Conservation (phyloP, 1,140 invertebrate genomes). For the Drosophila nannoptera region DNA sequence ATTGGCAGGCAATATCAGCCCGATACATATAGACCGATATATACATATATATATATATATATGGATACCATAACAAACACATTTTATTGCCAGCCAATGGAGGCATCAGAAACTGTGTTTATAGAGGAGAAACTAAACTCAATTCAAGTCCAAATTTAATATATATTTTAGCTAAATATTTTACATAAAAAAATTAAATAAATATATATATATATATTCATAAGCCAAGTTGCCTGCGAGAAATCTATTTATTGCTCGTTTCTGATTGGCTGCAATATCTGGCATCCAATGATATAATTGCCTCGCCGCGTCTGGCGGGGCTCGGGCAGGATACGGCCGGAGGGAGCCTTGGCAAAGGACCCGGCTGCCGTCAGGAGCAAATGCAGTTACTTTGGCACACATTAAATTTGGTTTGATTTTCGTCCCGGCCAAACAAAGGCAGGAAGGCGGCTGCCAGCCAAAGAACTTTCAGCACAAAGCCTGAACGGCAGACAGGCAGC, state of each 20-base stretch:
- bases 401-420: conserved; percentile 57
- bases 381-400: conserved; percentile 52
- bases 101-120: not conserved
- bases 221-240: no score
- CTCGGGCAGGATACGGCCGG: no score
- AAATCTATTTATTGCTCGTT: no score
- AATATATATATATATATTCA: not conserved
- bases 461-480: conserved; percentile 1
- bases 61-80: conserved; percentile 9
- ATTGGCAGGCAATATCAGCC: conserved; percentile 20
- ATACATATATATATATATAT: conserved; percentile 1
- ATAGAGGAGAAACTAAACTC: no score
- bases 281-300: conserved; percentile 43
- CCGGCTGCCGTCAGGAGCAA: conserved; percentile 24
- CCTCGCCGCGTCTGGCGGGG: conserved; percentile 3
- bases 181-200: not conserved
- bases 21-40: not conserved
- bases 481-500: conserved; percentile 4
- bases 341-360: conserved; percentile 27
- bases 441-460: not conserved
- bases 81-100: conserved; percentile 24
- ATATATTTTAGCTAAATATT: not conserved
- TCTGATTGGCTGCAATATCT: no score
- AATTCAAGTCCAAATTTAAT: no score
- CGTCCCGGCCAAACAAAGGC: conserved; percentile 9